These are phyloP conservation scores for Neuroterus valhalla DNA, from an alignment of 1,140 invertebrate species.

Conservation along the genomic window DNA sequence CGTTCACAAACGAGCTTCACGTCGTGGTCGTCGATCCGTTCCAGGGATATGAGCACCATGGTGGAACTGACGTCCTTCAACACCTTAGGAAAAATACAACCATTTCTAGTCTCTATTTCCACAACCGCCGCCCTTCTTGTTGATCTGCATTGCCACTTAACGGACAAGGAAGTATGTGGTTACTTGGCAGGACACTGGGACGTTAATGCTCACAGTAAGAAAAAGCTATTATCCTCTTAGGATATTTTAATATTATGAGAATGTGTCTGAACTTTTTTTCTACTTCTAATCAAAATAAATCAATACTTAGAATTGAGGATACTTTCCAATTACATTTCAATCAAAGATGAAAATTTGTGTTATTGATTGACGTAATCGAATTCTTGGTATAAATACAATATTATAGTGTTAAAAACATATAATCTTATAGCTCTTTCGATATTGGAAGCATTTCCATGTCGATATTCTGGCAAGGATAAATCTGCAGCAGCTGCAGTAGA, in stretches of 20 bases:
- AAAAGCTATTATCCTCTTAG: constrained; percentile 10
- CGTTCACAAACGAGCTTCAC: not conserved
- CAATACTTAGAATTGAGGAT: too few relatives aligned
- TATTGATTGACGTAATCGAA: not conserved
- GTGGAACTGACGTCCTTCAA: constrained; percentile 92
- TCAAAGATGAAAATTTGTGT: too few relatives aligned
- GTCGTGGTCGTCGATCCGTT: constrained; percentile 51
- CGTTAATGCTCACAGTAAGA: constrained; percentile 92
- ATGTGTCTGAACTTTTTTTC: too few relatives aligned
- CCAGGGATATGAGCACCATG: constrained; percentile 90
- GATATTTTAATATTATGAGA: too few relatives aligned
- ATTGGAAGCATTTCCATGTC: constrained; percentile 92
- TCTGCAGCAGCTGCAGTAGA: constrained; percentile 84
- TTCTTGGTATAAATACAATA: not conserved
- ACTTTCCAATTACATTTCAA: not conserved
- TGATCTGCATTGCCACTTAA: constrained; percentile 95
- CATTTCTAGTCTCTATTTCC: constrained; percentile 91
- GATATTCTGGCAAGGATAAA: constrained; percentile 86
- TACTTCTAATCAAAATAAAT: too few relatives aligned
- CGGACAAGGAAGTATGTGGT: constrained; percentile 93
- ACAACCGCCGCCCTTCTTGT: constrained; percentile 92
- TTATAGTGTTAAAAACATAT: constrained; percentile 1
- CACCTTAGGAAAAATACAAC: constrained; percentile 91
- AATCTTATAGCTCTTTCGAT: constrained; percentile 85
- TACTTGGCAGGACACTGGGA: constrained; percentile 97